Evolutionary conservation across 2,888 invertebrate genomes (phyloP).

Genomic region (Labia minor): DNA sequence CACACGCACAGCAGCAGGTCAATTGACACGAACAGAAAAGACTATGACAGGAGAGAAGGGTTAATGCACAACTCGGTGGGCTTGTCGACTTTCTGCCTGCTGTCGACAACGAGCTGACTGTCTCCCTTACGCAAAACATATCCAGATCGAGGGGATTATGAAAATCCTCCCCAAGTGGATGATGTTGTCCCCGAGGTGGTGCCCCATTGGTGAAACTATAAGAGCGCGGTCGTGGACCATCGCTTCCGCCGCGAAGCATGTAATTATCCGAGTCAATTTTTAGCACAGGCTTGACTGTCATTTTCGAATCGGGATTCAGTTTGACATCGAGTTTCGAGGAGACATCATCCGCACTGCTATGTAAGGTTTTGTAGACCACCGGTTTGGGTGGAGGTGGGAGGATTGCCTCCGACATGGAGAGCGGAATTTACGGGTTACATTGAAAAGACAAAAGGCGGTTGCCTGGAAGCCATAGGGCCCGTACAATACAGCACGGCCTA

Average conservation of each 20-base stretch:
- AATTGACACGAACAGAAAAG: slow-evolving; percentile 39
- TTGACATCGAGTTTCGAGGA: background rate
- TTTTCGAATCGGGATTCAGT: slow-evolving; percentile 24
- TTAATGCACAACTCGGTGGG: slow-evolving; percentile 35
- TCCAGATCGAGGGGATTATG: slow-evolving; percentile 32
- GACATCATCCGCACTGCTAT: slow-evolving; percentile 24
- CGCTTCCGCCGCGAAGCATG: slow-evolving; percentile 39
- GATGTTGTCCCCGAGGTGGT: slow-evolving; percentile 21
- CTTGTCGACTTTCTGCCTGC: slow-evolving; percentile 22
- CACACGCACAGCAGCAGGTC: slow-evolving; percentile 51
- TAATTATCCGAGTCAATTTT: slow-evolving; percentile 44
- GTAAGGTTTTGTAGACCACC: slow-evolving; percentile 22
- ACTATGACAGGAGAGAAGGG: slow-evolving; percentile 39
- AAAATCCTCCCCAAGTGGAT: background rate
- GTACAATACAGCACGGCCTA: background rate
- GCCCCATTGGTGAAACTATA: slow-evolving; percentile 29
- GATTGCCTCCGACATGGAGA: background rate
- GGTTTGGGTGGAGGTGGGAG: slow-evolving; percentile 18
- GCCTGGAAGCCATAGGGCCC: background rate
- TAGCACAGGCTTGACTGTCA: slow-evolving; percentile 30
- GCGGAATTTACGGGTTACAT: background rate
- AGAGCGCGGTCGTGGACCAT: slow-evolving; percentile 27
- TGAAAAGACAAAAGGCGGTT: background rate
- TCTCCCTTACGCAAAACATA: slow-evolving; percentile 36
- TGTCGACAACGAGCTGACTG: slow-evolving; percentile 32